phyloP scores from a whole-genome alignment of 2,888 invertebrate genomes.

The Oegoconia quadripuncta region DNA sequence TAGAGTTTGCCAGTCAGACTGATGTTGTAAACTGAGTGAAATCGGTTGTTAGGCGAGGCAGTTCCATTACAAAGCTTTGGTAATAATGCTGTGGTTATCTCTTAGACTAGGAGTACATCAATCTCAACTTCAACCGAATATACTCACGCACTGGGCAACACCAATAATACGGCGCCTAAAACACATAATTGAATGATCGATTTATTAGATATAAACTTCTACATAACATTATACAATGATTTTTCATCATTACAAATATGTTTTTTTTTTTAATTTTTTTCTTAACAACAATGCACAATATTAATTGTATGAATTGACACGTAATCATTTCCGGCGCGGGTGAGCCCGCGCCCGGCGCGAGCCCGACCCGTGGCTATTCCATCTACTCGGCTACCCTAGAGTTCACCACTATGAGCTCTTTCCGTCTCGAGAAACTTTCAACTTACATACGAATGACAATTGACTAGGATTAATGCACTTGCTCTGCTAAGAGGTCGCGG shows the following conservation, averaged over 20 bases:
- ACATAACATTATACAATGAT: slow-evolving; percentile 68
- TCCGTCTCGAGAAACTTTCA: slow-evolving; percentile 32
- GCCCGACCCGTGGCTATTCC: slow-evolving; percentile 5
- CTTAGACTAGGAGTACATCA: slow-evolving; percentile 7
- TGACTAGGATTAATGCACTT: slow-evolving; percentile 73
- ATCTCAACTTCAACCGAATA: slow-evolving; percentile 21
- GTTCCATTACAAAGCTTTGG: neutral
- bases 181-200: slow-evolving; percentile 38
- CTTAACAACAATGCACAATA: slow-evolving; percentile 74
- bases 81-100: slow-evolving; percentile 1
- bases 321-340: slow-evolving; percentile 47
- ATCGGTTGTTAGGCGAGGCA: too few species aligned
- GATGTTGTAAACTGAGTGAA: too few species aligned
- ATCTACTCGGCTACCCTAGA: slow-evolving; percentile 19
- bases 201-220: slow-evolving; percentile 65
- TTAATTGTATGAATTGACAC: slow-evolving; percentile 77
- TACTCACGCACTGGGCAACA: slow-evolving; percentile 33
- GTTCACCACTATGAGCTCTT: slow-evolving; percentile 26
- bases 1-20: too few species aligned
- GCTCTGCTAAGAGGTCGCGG: slow-evolving; percentile 26
- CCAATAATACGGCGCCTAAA: slow-evolving; percentile 46
- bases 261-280: slow-evolving; percentile 54
- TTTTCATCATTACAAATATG: slow-evolving; percentile 66
- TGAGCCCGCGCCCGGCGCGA: slow-evolving; percentile 12
- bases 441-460: slow-evolving; percentile 73